Percentiles rank a stretch among this genome's conserved stretches.
Conservation (phyloP, 2,888 invertebrate genomes). For the Dryococelus australis region DNA sequence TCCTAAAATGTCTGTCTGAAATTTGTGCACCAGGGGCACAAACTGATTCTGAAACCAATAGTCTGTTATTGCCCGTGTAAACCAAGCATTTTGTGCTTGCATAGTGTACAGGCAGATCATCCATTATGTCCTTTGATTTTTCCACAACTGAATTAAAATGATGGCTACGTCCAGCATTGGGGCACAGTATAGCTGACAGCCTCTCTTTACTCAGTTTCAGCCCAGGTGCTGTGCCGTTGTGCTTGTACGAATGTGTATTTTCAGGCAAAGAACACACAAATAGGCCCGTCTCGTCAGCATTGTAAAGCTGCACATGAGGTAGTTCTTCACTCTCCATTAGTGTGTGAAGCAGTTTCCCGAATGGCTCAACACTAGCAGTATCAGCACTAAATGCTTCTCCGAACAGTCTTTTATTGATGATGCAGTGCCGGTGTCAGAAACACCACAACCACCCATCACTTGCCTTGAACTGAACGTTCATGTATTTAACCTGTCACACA, state of each 20-base stretch:
- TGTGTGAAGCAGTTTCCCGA: not conserved
- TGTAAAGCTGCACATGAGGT: not conserved
- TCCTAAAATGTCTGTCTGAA: not conserved
- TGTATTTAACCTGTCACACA: slow-evolving; percentile 21
- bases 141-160: not conserved
- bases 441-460: slow-evolving; percentile 31
- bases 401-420: slow-evolving; percentile 1
- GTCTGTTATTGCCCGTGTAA: not conserved
- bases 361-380: not conserved
- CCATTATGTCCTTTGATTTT: slow-evolving; percentile 27
- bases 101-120: slow-evolving; percentile 23
- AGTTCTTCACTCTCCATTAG: not conserved
- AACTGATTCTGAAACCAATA: slow-evolving; percentile 18
- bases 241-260: not conserved
- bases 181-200: not conserved
- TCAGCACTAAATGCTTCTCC: not conserved
- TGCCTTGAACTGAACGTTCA: slow-evolving; percentile 27
- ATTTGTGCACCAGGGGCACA: not conserved
- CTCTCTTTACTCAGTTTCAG: not conserved
- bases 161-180: slow-evolving; percentile 6
- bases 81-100: slow-evolving; percentile 28
- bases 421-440: slow-evolving; percentile 21
- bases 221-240: not conserved
- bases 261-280: not conserved
- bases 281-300: not conserved